A percentile compares a stretch with the other conserved stretches of the same genome.
phyloP scores from a whole-genome alignment of 2,888 invertebrate genomes.

The Xanthorhoe designata region DNA sequence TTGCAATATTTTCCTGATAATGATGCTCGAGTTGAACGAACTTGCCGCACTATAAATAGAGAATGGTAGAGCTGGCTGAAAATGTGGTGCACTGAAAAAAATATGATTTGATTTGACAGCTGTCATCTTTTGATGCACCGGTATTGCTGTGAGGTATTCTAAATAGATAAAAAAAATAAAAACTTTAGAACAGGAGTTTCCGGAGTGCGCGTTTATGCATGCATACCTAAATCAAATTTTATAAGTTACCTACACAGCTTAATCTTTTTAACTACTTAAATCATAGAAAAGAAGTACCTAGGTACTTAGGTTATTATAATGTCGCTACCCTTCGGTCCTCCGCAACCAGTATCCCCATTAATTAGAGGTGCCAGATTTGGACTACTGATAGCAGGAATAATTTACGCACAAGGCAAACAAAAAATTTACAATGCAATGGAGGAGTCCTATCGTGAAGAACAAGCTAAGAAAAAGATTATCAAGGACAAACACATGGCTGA shows the following conservation, averaged over 20 bases:
- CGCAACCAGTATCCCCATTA: constrained; percentile 72
- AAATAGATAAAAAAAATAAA: too few relatives aligned
- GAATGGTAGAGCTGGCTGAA: constrained; percentile 27
- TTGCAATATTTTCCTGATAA: constrained; percentile 40
- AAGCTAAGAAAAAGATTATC: constrained; percentile 64
- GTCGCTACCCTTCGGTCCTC: constrained; percentile 67
- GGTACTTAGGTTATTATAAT: too few relatives aligned
- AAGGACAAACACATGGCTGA: constrained; percentile 63
- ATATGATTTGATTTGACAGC: neutral
- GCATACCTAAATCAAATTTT: neutral
- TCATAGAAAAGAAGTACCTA: neutral
- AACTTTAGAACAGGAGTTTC: neutral
- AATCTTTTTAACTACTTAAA: neutral
- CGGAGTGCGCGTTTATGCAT: constrained; percentile 15
- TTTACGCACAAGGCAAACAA: constrained; percentile 69
- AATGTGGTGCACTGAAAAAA: constrained; percentile 26
- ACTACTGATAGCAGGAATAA: constrained; percentile 67
- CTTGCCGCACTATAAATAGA: constrained; percentile 49
- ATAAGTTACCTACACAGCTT: neutral
- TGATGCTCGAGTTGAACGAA: constrained; percentile 55
- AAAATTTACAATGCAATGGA: constrained; percentile 61
- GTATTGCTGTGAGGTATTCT: too few relatives aligned
- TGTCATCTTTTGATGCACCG: constrained; percentile 7
- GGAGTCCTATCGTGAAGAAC: constrained; percentile 56
- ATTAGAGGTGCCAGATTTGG: constrained; percentile 70